Percentiles rank a stretch among this genome's conserved stretches.
Evolutionary conservation across 2,888 invertebrate genomes (phyloP).

Genomic region (Bellardia pandia): DNA sequence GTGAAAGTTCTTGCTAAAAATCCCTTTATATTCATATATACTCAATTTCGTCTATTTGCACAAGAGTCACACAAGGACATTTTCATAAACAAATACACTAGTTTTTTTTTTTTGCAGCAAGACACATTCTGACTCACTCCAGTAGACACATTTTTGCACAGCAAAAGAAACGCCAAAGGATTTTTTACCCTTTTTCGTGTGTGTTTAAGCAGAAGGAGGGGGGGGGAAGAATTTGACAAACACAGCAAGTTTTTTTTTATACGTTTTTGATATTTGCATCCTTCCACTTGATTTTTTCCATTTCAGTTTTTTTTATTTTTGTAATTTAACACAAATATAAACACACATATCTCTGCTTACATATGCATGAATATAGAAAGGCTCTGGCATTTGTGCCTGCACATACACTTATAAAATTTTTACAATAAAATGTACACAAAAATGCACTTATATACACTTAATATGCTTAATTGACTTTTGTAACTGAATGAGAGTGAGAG

Average conservation of each 20-base stretch:
- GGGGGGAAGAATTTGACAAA: not conserved
- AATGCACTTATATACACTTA: constrained; percentile 77
- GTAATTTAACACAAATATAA: constrained; percentile 19
- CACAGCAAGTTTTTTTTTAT: constrained; percentile 23
- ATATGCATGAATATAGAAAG: not conserved
- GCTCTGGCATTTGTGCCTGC: constrained; percentile 1
- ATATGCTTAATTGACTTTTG: constrained; percentile 82
- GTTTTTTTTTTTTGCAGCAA: not conserved
- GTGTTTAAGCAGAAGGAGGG: not conserved
- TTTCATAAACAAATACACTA: constrained; percentile 62
- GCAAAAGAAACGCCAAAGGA: not conserved
- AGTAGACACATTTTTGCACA: not conserved
- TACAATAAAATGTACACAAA: constrained; percentile 73
- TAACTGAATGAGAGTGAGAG: constrained; percentile 30
- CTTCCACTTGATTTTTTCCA: constrained; percentile 49
- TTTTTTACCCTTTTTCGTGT: not conserved
- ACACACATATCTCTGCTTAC: not conserved
- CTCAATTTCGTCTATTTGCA: constrained; percentile 51
- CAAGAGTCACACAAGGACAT: constrained; percentile 69
- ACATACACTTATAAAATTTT: constrained; percentile 62
- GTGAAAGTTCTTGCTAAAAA: no score
- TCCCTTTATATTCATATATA: not conserved
- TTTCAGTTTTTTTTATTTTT: constrained; percentile 18
- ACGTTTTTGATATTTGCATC: constrained; percentile 29
- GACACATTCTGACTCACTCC: constrained; percentile 8